Conservation (phyloP, 1,140 invertebrate species). For the Drosophila murphyi region DNA sequence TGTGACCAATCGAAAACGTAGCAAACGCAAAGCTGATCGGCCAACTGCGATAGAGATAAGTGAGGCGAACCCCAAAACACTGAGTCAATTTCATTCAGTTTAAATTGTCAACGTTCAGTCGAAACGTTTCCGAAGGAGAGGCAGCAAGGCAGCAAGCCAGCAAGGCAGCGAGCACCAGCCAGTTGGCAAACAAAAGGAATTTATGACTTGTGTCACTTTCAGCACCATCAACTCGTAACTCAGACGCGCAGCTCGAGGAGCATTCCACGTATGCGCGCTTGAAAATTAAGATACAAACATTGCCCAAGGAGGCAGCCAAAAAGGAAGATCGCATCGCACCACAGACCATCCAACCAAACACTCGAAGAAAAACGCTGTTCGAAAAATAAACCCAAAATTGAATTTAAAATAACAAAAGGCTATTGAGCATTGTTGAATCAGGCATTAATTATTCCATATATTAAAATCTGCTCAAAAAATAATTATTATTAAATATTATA, state of each 20-base stretch:
- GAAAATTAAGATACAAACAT: constrained; percentile 80
- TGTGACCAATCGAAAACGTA: constrained; percentile 62
- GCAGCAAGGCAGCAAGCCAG: not conserved
- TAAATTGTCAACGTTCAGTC: constrained; percentile 62
- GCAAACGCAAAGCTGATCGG: constrained; percentile 51
- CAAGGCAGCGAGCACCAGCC: not conserved
- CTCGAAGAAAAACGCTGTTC: not conserved
- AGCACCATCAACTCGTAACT: constrained; percentile 83
- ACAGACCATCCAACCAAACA: constrained; percentile 17
- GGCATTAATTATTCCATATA: too few relatives aligned
- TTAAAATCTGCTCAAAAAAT: too few relatives aligned
- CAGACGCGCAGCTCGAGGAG: constrained; percentile 62
- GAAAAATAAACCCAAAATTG: not conserved
- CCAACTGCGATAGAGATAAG: constrained; percentile 28
- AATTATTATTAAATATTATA: too few relatives aligned
- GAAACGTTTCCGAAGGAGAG: constrained; percentile 1
- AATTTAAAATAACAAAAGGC: too few relatives aligned
- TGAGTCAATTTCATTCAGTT: constrained; percentile 68
- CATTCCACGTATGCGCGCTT: constrained; percentile 81
- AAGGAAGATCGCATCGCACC: constrained; percentile 64
- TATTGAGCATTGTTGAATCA: too few relatives aligned
- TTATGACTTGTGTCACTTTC: constrained; percentile 84
- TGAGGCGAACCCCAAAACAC: constrained; percentile 18
- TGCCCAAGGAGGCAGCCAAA: constrained; percentile 68
- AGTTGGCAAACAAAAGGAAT: constrained; percentile 69